Evolutionary conservation across 2,797 vertebrate genomes (phyloP), one percentile per base, ranked within the genome.

Genomic region (Sebastes wilsoni): DNA sequence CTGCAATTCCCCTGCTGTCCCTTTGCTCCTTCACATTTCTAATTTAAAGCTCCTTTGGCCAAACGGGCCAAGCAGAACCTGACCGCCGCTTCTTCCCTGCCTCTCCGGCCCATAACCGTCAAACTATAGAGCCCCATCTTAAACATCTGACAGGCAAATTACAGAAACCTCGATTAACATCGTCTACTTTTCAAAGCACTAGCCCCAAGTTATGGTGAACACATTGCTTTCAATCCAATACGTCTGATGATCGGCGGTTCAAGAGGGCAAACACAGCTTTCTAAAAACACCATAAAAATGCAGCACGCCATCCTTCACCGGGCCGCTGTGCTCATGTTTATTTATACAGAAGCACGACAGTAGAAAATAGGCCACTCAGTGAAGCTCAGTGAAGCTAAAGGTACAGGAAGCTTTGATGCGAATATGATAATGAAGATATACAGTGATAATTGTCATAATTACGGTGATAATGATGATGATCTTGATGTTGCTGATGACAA

Each of bases 11-110:
- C 73, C 73, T 2, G 58, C 80, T 72, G 84, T 87, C 82, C 73
- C 65, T 54, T 25, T 72, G 79, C 86, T 87, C 78, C 80, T 84
- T 86, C 76, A 85, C 81, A 85, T 84, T 82, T 87, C 82, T 87
- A 87, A 92, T 91, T 91, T 91, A 90, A 91, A 91, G 85, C 88
- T 86, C 56, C 80, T 82, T 70, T 87, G 88, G 79, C 66, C 79
- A 77, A 82, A 66, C 82, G 75, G 77, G 79, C 77, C 74, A 78
- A 83, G 81, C 75, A 84, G 77, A 91, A 81, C 65, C 34, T 30
- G 72, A 60, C 61, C 25, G 61, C 69, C 54, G 74, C 75, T 69
- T 73, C 77, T 54, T 49, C 56, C 75, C 55, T 49, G 32, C 62
- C 69, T 79, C 71, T 62, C 22, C 1, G 18, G 34, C 71, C 32